These are phyloP conservation scores for Xenus cinereus DNA, from an alignment of 2,113 vertebrate species.

Conservation along the genomic window DNA sequence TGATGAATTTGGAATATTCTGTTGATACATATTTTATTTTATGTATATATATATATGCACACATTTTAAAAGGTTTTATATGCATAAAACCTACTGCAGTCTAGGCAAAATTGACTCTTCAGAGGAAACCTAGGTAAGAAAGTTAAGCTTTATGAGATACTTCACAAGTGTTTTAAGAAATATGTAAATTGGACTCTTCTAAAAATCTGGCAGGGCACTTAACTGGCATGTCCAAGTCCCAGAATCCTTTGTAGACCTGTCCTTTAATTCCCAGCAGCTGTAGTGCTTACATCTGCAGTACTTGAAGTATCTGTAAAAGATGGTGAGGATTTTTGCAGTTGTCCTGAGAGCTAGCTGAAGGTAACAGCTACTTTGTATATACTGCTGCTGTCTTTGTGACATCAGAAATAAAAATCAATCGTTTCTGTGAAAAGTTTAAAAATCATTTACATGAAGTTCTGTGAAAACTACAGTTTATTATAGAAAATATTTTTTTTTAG, in stretches of 20 bases:
- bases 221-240: not conserved
- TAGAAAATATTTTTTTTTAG: not conserved
- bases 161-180: not conserved
- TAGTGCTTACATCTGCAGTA: not conserved
- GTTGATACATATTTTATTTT: not conserved
- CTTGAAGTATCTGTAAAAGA: not conserved
- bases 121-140: not conserved
- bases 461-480: not conserved
- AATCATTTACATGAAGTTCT: not conserved
- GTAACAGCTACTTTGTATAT: not conserved
- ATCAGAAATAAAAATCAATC: not conserved
- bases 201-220: not conserved
- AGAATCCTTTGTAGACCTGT: not conserved
- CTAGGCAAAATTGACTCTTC: not conserved
- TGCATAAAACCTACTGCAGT: not conserved
- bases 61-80: not conserved
- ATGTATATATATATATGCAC: not conserved
- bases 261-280: not conserved
- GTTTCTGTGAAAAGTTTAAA: not conserved
- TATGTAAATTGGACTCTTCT: rapidly evolving
- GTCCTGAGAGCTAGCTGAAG: not conserved
- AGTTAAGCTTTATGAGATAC: not conserved
- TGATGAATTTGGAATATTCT: not conserved
- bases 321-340: not conserved
- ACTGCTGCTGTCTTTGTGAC: not conserved